A percentile compares a stretch with the other conserved stretches of the same genome.
Evolutionary conservation across 2,113 vertebrate genomes (phyloP).

Genomic region (Erpornis zantholeuca): DNA sequence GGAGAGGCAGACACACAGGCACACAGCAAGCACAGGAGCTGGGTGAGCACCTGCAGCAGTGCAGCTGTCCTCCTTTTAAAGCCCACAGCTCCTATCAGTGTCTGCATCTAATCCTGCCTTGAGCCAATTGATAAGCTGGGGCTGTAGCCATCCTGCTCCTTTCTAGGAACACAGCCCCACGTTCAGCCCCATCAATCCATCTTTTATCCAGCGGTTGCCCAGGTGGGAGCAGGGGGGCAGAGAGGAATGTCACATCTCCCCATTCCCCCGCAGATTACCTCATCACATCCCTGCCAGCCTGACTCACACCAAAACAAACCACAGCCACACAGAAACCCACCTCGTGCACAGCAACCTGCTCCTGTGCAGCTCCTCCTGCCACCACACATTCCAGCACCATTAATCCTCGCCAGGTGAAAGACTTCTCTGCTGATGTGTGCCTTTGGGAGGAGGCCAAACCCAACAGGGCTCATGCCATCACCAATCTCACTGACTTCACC

Average conservation of each 20-base stretch:
- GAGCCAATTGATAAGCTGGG: background rate
- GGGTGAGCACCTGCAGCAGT: background rate
- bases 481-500: constrained; percentile 16
- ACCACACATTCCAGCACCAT: background rate
- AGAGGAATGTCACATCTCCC: background rate
- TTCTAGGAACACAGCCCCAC: background rate
- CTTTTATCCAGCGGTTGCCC: background rate
- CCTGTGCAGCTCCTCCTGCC: background rate
- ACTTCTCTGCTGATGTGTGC: background rate
- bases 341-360: background rate
- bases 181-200: background rate
- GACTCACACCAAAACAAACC: background rate
- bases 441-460: background rate
- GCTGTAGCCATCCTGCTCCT: background rate
- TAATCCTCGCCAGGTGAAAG: background rate
- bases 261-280: background rate
- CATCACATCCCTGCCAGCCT: background rate
- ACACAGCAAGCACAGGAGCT: background rate
- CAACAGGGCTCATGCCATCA: background rate
- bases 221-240: background rate
- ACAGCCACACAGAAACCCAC: background rate
- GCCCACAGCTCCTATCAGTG: background rate
- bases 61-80: background rate
- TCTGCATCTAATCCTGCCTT: background rate
- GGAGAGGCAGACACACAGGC: background rate